A percentile compares a stretch with the other conserved stretches of the same genome.
phyloP scores from a whole-genome alignment of 2,797 vertebrate genomes.

The Scarus forsteni region DNA sequence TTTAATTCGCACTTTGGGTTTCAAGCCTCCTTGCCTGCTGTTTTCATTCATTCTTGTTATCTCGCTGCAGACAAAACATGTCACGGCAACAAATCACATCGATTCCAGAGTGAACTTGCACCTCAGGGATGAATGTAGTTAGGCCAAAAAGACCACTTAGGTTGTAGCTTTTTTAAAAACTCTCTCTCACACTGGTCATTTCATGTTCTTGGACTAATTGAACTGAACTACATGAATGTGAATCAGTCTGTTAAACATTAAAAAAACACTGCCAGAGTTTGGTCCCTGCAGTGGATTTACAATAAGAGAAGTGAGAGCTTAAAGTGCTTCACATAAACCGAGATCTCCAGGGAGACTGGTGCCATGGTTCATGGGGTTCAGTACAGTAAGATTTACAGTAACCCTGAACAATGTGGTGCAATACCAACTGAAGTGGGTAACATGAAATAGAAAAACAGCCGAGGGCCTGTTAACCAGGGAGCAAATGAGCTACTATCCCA shows the following conservation, averaged over 20 bases:
- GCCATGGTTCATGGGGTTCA: neutral
- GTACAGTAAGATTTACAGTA: neutral
- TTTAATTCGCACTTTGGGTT: constrained; percentile 38
- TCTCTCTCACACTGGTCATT: constrained; percentile 13
- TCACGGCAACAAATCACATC: constrained; percentile 35
- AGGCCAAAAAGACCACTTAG: constrained; percentile 16
- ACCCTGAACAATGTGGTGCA: constrained; percentile 16
- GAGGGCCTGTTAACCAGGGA: no score
- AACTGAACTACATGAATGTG: constrained; percentile 21
- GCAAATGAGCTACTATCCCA: no score
- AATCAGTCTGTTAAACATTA: constrained; percentile 13
- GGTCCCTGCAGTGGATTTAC: constrained; percentile 9
- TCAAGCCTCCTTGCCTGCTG: constrained; percentile 18
- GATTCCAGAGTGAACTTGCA: constrained; percentile 24
- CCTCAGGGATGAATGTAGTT: constrained; percentile 14
- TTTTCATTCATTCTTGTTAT: constrained; percentile 55
- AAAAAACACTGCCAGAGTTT: constrained; percentile 6
- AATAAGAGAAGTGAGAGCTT: neutral
- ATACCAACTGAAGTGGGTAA: constrained; percentile 70
- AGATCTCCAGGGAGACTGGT: constrained; percentile 3
- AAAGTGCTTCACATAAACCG: constrained; percentile 6
- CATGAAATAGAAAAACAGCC: no score
- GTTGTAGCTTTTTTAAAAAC: neutral
- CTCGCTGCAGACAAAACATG: constrained; percentile 41
- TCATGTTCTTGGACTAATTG: constrained; percentile 26